These are phyloP conservation scores for Caenorhabditis briggsae DNA, from an alignment of 1,140 invertebrate species.

Conservation along the genomic window DNA sequence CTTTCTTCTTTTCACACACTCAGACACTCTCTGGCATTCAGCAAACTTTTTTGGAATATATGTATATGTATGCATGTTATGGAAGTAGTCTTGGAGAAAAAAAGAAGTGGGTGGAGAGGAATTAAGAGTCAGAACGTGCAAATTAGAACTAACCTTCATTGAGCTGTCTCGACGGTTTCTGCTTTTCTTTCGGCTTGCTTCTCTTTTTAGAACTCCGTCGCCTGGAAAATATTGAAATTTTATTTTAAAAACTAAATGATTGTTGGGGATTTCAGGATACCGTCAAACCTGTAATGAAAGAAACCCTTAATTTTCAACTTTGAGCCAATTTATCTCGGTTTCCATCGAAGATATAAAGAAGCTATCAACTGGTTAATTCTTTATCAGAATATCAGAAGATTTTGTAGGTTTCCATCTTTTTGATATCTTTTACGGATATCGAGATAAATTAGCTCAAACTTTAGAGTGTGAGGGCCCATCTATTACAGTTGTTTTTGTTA, in stretches of 20 bases:
- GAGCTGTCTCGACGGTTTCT: constrained; percentile 61
- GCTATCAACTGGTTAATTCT: no score
- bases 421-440: no score
- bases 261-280: background rate
- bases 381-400: no score
- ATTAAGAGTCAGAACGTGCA: background rate
- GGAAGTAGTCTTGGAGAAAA: background rate
- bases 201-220: constrained; percentile 52
- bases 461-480: no score
- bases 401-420: no score
- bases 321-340: no score
- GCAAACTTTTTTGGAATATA: background rate
- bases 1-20: constrained; percentile 7
- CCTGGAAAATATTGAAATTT: background rate
- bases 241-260: background rate
- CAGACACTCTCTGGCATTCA: constrained; percentile 5
- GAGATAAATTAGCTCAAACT: no score
- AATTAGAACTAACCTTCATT: constrained; percentile 67
- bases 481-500: no score
- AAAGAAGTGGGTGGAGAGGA: background rate
- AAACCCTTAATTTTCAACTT: no score
- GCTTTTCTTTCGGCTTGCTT: constrained; percentile 54
- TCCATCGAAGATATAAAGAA: no score
- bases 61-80: constrained; percentile 1
- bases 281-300: no score